Evolutionary conservation across 30 jellyfish, hydroid and myxozoan species (phyloP).

Genomic region (Aurelia sp.): DNA sequence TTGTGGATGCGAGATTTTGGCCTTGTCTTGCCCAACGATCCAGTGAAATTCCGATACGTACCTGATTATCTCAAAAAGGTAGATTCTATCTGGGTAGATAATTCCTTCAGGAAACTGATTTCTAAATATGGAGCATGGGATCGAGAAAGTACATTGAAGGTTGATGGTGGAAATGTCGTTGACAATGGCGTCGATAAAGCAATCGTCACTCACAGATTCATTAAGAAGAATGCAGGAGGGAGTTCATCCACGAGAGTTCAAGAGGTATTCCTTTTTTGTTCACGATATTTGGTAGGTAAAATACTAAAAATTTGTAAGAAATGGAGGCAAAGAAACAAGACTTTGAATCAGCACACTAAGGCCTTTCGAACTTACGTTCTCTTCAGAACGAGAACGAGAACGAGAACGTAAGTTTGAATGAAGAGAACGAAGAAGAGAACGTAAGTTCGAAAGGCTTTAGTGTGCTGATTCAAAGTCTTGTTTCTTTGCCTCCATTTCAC

Average conservation of each 20-base stretch:
- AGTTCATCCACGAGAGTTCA: not conserved
- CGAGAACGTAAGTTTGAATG: too few relatives aligned
- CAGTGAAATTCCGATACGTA: conserved; percentile 52
- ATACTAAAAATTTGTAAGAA: too few relatives aligned
- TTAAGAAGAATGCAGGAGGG: conserved; percentile 24
- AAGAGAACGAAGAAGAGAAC: too few relatives aligned
- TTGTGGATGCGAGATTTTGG: conserved; percentile 74
- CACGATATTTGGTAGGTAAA: too few relatives aligned
- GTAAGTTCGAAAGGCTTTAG: too few relatives aligned
- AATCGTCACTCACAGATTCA: conserved; percentile 49
- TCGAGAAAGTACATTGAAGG: conserved; percentile 10
- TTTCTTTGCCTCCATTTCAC: too few relatives aligned
- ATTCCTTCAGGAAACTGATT: conserved; percentile 29
- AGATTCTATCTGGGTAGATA: conserved; percentile 52
- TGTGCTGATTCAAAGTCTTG: too few relatives aligned
- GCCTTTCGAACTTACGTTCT: too few relatives aligned
- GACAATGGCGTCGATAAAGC: conserved; percentile 70
- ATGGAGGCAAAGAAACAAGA: too few relatives aligned
- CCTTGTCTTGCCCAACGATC: conserved; percentile 37
- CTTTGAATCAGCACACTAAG: too few relatives aligned
- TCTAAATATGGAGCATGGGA: conserved; percentile 12
- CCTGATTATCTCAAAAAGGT: conserved; percentile 58
- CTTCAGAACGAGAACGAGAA: too few relatives aligned
- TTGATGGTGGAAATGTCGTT: conserved; percentile 75
- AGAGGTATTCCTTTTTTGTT: too few relatives aligned